These are phyloP conservation scores for Neocloeon triangulifer DNA, from an alignment of 1,140 invertebrate species.

Conservation along the genomic window DNA sequence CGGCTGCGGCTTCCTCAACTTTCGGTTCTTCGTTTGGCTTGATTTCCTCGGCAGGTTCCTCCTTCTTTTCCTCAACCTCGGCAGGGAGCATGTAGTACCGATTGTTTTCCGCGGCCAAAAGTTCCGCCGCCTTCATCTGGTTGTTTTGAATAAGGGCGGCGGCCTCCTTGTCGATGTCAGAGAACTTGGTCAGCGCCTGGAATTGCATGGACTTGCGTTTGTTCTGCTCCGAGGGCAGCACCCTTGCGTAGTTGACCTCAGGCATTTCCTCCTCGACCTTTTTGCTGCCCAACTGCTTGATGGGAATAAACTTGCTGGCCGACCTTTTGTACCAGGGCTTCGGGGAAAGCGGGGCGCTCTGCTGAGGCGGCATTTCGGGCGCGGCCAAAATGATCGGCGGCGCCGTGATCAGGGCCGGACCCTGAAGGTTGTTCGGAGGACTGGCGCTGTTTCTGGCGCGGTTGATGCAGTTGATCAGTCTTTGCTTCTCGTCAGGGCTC, in stretches of 20 bases:
- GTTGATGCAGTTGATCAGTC: constrained; percentile 6
- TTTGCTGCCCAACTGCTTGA: constrained; percentile 14
- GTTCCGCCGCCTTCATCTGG: constrained; percentile 17
- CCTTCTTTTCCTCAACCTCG: constrained; percentile 16
- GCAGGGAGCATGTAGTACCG: constrained; percentile 13
- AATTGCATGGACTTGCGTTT: constrained; percentile 34
- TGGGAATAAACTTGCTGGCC: too few species aligned
- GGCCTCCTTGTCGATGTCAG: constrained; percentile 54
- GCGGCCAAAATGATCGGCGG: constrained; percentile 10
- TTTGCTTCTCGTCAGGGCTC: constrained; percentile 9
- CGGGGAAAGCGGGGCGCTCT: constrained; percentile 17
- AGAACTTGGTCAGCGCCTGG: constrained; percentile 51
- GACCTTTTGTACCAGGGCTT: constrained; percentile 14
- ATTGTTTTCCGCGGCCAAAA: constrained; percentile 15
- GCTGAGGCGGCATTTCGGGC: constrained; percentile 11
- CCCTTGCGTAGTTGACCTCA: too few species aligned
- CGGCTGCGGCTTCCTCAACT: constrained; percentile 12
- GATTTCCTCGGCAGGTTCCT: constrained; percentile 17
- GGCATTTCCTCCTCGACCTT: constrained; percentile 17
- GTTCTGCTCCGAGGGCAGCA: too few species aligned
- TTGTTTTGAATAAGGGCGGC: constrained; percentile 42
- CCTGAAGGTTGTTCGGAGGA: constrained; percentile 5
- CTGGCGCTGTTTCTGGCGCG: constrained; percentile 4
- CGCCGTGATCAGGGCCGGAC: constrained; percentile 1
- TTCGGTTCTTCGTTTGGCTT: constrained; percentile 3